Base-by-base conservation (phyloP, 2,797 vertebrate genomes). In the Remorina albescens region DNA sequence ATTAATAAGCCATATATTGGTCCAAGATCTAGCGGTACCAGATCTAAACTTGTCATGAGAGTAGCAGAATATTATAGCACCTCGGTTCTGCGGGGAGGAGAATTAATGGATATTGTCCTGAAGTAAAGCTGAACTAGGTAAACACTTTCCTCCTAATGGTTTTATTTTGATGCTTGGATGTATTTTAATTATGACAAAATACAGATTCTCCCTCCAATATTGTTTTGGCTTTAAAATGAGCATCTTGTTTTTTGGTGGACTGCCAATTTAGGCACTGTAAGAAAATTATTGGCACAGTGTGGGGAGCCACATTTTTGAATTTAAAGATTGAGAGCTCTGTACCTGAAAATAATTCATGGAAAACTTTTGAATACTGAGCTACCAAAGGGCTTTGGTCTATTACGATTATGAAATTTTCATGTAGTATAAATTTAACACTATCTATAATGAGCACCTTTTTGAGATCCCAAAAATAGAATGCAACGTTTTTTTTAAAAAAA, bases 1-100 rank as follows among this genome's bases (percentile, higher is more conserved):
- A 92, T 92, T 93, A 93, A 94, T 93, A 92, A 91, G 93, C 88
- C 84, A 79, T 87, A 82, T 90, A 91, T 92, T 91, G 87, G 88
- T 92, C 91, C 89, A 91, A 91, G 83, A 90, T 91, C 78, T 82
- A 76, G 76, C 76, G 78, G 76, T 74, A 74, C 71, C 44, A 37
- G 73, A 75, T 88, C 78, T 90, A 86, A 91, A 90, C 86, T 76
- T 90, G 87, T 86, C 83, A 89, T 73, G 79, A 88, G 82, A 84
- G 74, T 67, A 88, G 84, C 73, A 75, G 74, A 86, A 81, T 49
- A 72, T 83, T 82, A 86, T 69, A 66, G 75, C 72, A 69, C 71
- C 56, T 76, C 68, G 63, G 76, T 86, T 89, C 88, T 82, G 66
- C 56, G 37, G 86, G 80, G 84, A 88, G 25, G 36, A 60, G 11